Conservation (phyloP, 2,113 vertebrate genomes). For the Urocitellus parryii region DNA sequence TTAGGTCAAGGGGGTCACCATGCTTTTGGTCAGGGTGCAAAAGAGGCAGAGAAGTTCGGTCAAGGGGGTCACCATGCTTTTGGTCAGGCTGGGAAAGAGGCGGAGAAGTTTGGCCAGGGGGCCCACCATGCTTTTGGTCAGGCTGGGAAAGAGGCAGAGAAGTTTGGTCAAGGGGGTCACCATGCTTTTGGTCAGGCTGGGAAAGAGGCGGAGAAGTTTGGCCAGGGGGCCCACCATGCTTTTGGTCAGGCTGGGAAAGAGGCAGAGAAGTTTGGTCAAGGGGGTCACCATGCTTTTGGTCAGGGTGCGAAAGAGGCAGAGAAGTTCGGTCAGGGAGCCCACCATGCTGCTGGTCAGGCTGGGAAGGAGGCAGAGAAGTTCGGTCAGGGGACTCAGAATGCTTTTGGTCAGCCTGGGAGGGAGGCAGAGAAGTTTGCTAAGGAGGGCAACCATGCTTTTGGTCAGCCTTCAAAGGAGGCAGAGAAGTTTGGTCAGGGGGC, state of each 20-base stretch:
- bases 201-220: neutral
- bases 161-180: neutral
- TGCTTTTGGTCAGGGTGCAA: neutral
- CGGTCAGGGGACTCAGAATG: neutral
- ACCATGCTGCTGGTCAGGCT: neutral
- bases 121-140: neutral
- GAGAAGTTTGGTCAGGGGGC: neutral
- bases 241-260: neutral
- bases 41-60: neutral
- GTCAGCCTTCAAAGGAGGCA: neutral
- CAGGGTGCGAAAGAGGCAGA: neutral
- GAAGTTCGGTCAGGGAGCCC: rapidly evolving
- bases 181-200: neutral
- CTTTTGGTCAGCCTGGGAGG: neutral
- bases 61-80: neutral
- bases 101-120: constrained; percentile 48
- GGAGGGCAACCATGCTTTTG: rapidly evolving
- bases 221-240: neutral
- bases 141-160: neutral
- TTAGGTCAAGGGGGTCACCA: neutral
- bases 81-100: constrained; percentile 44
- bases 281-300: neutral
- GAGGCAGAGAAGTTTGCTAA: neutral
- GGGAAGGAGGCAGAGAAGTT: neutral
- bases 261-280: neutral